Evolutionary conservation across 2,888 invertebrate species (phyloP).

Genomic region (Dryadula phaetusa): DNA sequence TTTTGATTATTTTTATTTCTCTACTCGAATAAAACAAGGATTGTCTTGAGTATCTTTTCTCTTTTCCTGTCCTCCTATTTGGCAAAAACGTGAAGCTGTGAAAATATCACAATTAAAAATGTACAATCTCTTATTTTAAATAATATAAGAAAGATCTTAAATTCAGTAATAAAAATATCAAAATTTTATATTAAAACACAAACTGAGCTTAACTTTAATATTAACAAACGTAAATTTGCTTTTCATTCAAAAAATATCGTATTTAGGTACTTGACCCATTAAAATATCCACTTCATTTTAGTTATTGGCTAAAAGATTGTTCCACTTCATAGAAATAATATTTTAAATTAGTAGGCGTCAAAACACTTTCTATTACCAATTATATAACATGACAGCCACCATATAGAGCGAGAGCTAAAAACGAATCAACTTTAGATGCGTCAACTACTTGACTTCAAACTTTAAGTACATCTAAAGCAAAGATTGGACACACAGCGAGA

Average conservation of each 20-base stretch:
- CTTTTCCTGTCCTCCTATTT: too few relatives aligned
- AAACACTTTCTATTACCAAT: slow-evolving; percentile 24
- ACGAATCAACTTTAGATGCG: slow-evolving; percentile 25
- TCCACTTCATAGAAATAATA: slow-evolving; percentile 6
- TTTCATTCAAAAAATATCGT: not conserved
- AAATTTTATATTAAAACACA: too few relatives aligned
- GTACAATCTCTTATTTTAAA: too few relatives aligned
- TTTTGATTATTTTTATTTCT: too few relatives aligned
- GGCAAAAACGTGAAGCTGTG: too few relatives aligned
- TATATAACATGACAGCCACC: slow-evolving; percentile 18
- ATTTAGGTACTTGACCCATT: not conserved
- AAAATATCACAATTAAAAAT: too few relatives aligned
- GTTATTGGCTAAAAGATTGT: not conserved
- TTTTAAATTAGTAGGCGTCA: slow-evolving; percentile 13
- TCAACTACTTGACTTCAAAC: slow-evolving; percentile 33
- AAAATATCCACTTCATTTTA: not conserved
- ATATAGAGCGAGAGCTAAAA: slow-evolving; percentile 21
- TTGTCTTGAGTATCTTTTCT: too few relatives aligned
- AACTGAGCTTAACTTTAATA: too few relatives aligned
- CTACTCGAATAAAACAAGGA: too few relatives aligned
- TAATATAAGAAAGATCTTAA: too few relatives aligned
- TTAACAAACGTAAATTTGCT: too few relatives aligned
- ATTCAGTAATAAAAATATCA: too few relatives aligned
- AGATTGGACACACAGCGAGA: slow-evolving; percentile 29
- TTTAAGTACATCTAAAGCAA: slow-evolving; percentile 33